These are phyloP conservation scores for Tupaia chinensis DNA, from an alignment of 2,113 vertebrate species.

Conservation along the genomic window DNA sequence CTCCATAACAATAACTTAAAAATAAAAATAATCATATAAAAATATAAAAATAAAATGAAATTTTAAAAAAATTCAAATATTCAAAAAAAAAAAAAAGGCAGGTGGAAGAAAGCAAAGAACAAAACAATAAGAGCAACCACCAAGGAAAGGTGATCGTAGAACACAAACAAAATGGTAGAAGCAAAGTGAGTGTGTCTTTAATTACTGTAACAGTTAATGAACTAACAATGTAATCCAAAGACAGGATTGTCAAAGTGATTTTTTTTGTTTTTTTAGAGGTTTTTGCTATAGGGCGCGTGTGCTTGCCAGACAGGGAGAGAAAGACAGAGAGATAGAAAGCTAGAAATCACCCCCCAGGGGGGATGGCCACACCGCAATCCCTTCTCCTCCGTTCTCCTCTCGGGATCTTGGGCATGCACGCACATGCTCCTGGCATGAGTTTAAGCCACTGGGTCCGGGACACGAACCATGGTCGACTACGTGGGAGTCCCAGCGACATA, in stretches of 20 bases:
- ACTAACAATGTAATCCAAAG: neutral
- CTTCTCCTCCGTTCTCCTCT: no score
- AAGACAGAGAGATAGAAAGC: no score
- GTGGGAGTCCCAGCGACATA: no score
- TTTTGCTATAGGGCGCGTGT: no score
- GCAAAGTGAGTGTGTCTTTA: neutral
- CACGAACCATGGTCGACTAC: no score
- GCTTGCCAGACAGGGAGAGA: no score
- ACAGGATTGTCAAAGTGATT: neutral
- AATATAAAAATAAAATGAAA: neutral
- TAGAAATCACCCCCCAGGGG: no score
- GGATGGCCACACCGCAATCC: no score
- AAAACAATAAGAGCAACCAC: neutral
- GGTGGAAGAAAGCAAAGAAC: neutral
- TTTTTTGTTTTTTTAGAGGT: neutral
- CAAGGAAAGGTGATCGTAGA: neutral
- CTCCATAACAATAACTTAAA: neutral
- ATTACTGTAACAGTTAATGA: neutral
- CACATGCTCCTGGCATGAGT: no score
- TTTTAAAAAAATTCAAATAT: neutral
- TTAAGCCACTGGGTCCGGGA: no score
- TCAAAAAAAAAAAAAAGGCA: neutral
- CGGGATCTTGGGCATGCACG: no score
- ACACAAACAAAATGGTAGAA: neutral
- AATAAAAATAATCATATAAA: neutral